phyloP scores from a whole-genome alignment of 2,888 invertebrate genomes.

The Pteria penguin region DNA sequence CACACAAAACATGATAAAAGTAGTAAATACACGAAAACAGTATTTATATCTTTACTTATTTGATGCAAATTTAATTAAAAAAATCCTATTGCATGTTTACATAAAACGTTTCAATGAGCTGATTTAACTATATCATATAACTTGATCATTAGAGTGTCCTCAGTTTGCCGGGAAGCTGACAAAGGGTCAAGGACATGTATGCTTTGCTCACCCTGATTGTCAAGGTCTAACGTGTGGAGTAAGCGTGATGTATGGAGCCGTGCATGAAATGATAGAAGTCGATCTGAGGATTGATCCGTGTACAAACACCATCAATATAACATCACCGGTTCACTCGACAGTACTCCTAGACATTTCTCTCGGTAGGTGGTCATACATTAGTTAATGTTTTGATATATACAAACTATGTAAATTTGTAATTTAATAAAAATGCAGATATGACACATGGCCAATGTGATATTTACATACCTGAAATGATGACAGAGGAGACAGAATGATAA shows the following conservation, averaged over 20 bases:
- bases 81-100: background rate
- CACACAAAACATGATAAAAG: no score
- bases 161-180: conserved; percentile 46
- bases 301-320: conserved; percentile 10
- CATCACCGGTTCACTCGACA: background rate
- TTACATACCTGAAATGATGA: no score
- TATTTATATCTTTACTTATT: background rate
- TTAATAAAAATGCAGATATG: no score
- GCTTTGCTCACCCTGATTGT: conserved; percentile 54
- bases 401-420: no score
- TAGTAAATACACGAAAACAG: background rate
- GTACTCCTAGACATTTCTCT: no score
- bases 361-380: no score
- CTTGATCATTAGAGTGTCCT: conserved; percentile 50
- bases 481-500: no score
- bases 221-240: conserved; percentile 53
- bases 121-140: background rate
- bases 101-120: background rate
- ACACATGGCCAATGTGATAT: no score
- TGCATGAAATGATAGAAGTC: conserved; percentile 12
- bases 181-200: conserved; percentile 48
- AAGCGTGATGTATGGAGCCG: conserved; percentile 27
- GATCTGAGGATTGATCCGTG: conserved; percentile 25
- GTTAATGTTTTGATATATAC: no score
- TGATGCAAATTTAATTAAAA: no score